Evolutionary conservation across 2,888 invertebrate species (phyloP), one percentile per base, ranked within the genome.

Genomic region (Lutraria lutraria): DNA sequence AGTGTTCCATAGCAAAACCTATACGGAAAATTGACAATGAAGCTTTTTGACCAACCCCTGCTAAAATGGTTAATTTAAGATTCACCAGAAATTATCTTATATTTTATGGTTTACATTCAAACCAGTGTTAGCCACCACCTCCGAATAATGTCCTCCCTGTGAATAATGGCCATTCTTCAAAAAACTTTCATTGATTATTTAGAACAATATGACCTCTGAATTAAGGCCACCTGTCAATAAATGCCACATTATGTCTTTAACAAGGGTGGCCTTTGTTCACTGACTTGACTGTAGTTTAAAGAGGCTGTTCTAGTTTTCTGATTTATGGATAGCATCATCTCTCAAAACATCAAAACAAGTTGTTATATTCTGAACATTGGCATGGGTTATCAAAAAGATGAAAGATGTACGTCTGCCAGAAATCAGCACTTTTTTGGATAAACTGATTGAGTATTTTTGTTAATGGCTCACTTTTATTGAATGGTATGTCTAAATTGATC

Each of bases 301-400:
- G 25, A 25, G 63, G 63, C 2, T n/a, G 63, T 68, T 68, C 25
- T 25, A 4, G 25, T 68, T 68, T 68, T 68, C 43, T 43, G 25
- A 25, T 25, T 68, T 12, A 68, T 25, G 12, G 63, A 25, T 25
- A 68, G 13, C 63, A 68, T n/a, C n/a, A 68, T 13, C 12, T n/a
- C 25, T 68, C n/a, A 25, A 68, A 68, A 68, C 25, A 25, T 68
- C 63, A 68, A 68, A 68, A 68, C 63, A 68, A 68, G 25, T 68
- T 68, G 63, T 25, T 68, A 68, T 68, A 68, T 68, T 68, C 63
- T 13, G 12, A 25, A 25, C 25, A 25, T 68, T 68, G 63, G 63
- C 63, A 68, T 68, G 12, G 13, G 63, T 68, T 25, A 68, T 25
- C 63, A 68, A 12, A n/a, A 25, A 25, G 63, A 68, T 68, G n/a